Evolutionary conservation across 2,888 invertebrate genomes (phyloP).

Genomic region (Leucoma salicis): DNA sequence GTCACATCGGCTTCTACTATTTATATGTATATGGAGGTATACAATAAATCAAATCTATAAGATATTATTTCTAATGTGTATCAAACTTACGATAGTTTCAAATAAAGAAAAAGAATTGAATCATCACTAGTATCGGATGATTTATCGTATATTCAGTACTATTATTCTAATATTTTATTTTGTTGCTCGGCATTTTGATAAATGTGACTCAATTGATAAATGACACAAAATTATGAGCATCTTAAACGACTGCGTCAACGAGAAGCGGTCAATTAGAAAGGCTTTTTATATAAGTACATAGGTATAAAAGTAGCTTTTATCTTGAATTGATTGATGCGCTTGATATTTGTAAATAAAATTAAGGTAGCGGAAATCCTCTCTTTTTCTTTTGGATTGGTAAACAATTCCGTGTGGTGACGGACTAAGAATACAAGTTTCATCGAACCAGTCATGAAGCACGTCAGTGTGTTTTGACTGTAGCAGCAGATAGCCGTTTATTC

Average conservation of each 20-base stretch:
- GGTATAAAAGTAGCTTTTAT: background rate
- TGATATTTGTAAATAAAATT: conserved; percentile 1
- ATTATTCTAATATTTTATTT: background rate
- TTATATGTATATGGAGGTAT: too few relatives aligned
- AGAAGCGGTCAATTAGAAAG: background rate
- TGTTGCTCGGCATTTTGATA: background rate
- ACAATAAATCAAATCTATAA: too few relatives aligned
- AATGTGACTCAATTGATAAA: background rate
- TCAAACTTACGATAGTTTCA: too few relatives aligned
- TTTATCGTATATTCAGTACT: background rate
- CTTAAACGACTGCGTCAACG: background rate
- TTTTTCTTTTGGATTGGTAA: too few relatives aligned
- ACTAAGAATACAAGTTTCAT: too few relatives aligned
- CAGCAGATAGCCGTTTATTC: too few relatives aligned
- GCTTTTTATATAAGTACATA: background rate
- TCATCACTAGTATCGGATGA: background rate
- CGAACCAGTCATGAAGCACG: too few relatives aligned
- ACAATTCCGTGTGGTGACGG: too few relatives aligned
- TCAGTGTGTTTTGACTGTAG: too few relatives aligned
- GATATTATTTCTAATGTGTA: too few relatives aligned
- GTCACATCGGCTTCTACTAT: too few relatives aligned
- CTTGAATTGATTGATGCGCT: background rate
- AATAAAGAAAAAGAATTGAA: too few relatives aligned
- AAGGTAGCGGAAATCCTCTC: background rate
- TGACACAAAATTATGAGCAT: background rate